These are phyloP conservation scores for Amphiduros pacificus DNA, from an alignment of 2,888 invertebrate species.

Conservation along the genomic window DNA sequence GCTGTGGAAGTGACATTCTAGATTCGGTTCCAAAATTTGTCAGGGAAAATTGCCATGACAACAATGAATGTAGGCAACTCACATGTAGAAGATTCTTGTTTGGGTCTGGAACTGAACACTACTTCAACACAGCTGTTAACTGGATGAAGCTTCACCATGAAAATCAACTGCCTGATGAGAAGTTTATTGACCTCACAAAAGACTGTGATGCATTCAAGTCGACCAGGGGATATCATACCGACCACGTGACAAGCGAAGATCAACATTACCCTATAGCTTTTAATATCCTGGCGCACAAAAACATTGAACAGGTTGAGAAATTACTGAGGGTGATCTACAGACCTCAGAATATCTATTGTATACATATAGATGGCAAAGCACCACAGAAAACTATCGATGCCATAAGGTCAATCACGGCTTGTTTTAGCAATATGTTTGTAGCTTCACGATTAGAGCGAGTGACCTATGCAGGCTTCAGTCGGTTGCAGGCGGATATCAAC, in stretches of 20 bases:
- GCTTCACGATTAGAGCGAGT: slow-evolving; percentile 48
- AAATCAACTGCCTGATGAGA: too few relatives aligned
- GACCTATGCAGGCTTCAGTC: slow-evolving; percentile 49
- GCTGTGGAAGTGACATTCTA: too few relatives aligned
- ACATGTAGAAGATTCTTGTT: too few relatives aligned
- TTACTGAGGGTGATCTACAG: slow-evolving; percentile 48
- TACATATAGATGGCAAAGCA: slow-evolving; percentile 48
- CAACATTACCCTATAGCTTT: slow-evolving; percentile 47
- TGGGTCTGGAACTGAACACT: too few relatives aligned
- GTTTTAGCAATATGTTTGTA: slow-evolving; percentile 45
- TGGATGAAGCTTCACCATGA: neutral
- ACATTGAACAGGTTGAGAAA: slow-evolving; percentile 44
- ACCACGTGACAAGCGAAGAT: slow-evolving; percentile 32
- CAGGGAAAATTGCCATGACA: too few relatives aligned
- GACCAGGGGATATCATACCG: slow-evolving; percentile 17
- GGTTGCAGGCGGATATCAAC: slow-evolving; percentile 46
- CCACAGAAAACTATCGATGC: neutral
- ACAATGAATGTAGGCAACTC: too few relatives aligned
- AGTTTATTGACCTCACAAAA: neutral
- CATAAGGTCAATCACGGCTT: neutral
- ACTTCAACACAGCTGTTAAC: too few relatives aligned
- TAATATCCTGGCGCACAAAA: slow-evolving; percentile 46
- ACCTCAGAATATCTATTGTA: slow-evolving; percentile 53
- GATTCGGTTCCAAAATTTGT: too few relatives aligned
- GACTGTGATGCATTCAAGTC: slow-evolving; percentile 23